phyloP scores from a whole-genome alignment of 2,888 invertebrate species.

The Pseudococcus viburni region DNA sequence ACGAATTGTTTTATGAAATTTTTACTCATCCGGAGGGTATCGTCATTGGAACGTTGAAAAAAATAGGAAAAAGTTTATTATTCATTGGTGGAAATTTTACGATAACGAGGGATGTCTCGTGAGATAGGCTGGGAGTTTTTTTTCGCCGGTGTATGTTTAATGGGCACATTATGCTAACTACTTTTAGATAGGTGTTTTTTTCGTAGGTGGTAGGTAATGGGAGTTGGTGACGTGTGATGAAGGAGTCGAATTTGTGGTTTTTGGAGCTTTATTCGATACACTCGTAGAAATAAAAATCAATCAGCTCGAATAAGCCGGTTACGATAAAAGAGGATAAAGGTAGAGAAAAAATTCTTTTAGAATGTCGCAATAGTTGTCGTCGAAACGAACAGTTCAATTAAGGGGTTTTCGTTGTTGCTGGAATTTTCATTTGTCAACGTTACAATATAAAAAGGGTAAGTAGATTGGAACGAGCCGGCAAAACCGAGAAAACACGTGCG shows the following conservation, averaged over 20 bases:
- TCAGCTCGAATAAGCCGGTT: constrained; percentile 1
- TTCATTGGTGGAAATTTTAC: constrained; percentile 2
- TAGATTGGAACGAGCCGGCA: neutral
- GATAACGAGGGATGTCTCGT: constrained; percentile 15
- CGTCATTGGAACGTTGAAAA: neutral
- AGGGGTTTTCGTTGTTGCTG: constrained; percentile 6
- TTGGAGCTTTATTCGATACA: neutral
- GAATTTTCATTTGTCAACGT: constrained; percentile 48
- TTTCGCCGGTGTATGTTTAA: neutral
- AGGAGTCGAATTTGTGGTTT: neutral
- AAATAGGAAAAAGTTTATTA: neutral
- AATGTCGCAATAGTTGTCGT: neutral
- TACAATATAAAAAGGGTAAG: neutral
- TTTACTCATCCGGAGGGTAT: neutral
- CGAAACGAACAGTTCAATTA: constrained; percentile 35
- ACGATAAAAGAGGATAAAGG: neutral
- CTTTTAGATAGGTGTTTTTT: neutral
- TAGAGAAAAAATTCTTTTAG: neutral
- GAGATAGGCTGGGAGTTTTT: neutral
- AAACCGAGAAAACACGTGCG: neutral
- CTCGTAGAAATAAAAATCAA: neutral
- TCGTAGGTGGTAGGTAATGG: too few relatives aligned
- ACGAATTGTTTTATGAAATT: constrained; percentile 36
- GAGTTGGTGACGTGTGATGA: neutral
- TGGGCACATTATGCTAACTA: neutral